These are phyloP conservation scores for Ectemnius continuus DNA, from an alignment of 2,888 invertebrate genomes.

Conservation along the genomic window DNA sequence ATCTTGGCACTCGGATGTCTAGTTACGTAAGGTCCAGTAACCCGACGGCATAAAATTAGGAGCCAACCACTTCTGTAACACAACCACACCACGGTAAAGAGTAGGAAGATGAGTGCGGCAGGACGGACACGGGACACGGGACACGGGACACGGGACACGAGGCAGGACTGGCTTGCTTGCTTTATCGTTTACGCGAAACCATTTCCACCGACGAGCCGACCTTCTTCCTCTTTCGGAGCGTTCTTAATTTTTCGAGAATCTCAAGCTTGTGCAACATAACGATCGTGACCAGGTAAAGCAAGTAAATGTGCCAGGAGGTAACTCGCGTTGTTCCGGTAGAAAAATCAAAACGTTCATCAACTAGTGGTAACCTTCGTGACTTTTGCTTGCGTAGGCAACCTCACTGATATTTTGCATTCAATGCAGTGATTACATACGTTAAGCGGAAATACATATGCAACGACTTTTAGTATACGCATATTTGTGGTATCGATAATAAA, in stretches of 20 bases:
- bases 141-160: no score
- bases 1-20: slow-evolving; percentile 62
- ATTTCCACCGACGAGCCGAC: no score
- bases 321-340: not conserved
- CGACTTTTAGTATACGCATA: not conserved
- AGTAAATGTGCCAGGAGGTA: no score
- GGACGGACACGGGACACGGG: no score
- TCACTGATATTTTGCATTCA: slow-evolving; percentile 68
- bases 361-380: slow-evolving; percentile 67
- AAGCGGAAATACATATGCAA: slow-evolving; percentile 63
- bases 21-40: slow-evolving; percentile 73
- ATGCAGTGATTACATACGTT: slow-evolving; percentile 62
- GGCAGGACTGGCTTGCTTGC: no score
- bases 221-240: no score
- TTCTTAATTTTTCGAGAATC: no score
- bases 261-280: no score
- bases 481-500: no score
- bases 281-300: no score
- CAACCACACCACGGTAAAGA: slow-evolving; percentile 33
- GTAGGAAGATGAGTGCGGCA: not conserved
- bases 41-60: slow-evolving; percentile 70
- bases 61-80: slow-evolving; percentile 43
- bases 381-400: slow-evolving; percentile 63
- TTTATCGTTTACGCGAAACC: no score
- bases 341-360: not conserved